Evolutionary conservation across 2,113 vertebrate species (phyloP), one percentile per base, ranked within the genome.

Genomic region (Nipponia nippon): DNA sequence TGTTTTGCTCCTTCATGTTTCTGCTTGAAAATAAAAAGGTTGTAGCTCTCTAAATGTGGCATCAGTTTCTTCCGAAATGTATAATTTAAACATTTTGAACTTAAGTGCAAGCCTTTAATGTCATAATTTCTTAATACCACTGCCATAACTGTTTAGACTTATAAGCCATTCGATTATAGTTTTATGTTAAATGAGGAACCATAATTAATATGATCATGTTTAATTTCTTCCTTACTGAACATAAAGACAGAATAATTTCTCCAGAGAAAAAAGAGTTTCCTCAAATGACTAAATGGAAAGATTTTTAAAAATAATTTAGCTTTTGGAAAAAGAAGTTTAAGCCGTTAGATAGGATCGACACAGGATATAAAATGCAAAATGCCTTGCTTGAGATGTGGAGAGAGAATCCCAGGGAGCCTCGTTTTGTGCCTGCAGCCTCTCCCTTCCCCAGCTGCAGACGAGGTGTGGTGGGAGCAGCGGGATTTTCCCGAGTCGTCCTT

Each of bases 171-270:
- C 84, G 96, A 89, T 89, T 82, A 69, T 71, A 89, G 87, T 50
- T 94, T 95, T 85, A 34, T 82, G 55, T 92, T 95, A 96, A 89
- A 89, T 21, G 46, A 87, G 29, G 42, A 87, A 21, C 59, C 55
- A 50, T 87, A 93, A 93, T 96, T 95, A 96, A 90, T 89, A 34
- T 0, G 20, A 93, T 93, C 69, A 25, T 55, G 42, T 78, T 89
- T 89, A 67, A 94, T 94, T 92, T 93, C 77, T 93, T 75, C 83
- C 65, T 75, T 65, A 67, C 30, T 13, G n/a, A 89, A 89, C 47
- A 30, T 69, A 67, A 92, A 4, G 47, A 46, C 21, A n/a, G 65
- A 91, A 55, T 81, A 30, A 89, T 89, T 85, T 72, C 91, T 82
- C 91, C 40, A 82, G 81, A 82, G 93, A 63, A 73, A 83, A 72